These are phyloP conservation scores for Heteromurus nitidus DNA, from an alignment of 2,888 invertebrate species.

Conservation along the genomic window DNA sequence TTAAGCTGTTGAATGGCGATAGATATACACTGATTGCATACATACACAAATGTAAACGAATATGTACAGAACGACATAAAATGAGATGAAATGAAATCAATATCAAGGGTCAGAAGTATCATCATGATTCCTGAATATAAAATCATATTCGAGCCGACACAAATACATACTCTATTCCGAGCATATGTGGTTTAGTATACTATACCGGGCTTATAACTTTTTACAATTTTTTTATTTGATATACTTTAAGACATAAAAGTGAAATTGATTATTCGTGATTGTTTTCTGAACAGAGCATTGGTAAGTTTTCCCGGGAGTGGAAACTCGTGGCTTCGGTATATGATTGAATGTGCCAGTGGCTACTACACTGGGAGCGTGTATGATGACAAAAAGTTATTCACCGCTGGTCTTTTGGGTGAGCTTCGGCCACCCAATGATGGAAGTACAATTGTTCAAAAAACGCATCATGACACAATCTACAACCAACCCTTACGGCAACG, in stretches of 20 bases:
- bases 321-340: constrained; percentile 75
- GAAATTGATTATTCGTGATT: constrained; percentile 9
- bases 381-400: constrained; percentile 73
- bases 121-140: too few relatives aligned
- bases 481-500: constrained; percentile 14
- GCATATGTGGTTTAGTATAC: neutral
- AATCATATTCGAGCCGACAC: too few relatives aligned
- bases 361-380: constrained; percentile 75
- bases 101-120: too few relatives aligned
- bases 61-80: neutral
- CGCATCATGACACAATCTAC: constrained; percentile 73
- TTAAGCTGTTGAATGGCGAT: too few relatives aligned
- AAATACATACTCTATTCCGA: neutral
- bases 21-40: too few relatives aligned
- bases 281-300: constrained; percentile 72
- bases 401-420: constrained; percentile 74
- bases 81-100: neutral
- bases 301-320: constrained; percentile 75
- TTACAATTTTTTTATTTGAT: constrained; percentile 16
- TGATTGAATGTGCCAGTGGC: constrained; percentile 75
- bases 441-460: constrained; percentile 75
- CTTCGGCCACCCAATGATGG: constrained; percentile 74
- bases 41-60: neutral
- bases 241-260: neutral
- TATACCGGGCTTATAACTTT: neutral